Evolutionary conservation across 2,113 vertebrate species (phyloP), one percentile per base, ranked within the genome.

Genomic region (Tachysurus vachellii): DNA sequence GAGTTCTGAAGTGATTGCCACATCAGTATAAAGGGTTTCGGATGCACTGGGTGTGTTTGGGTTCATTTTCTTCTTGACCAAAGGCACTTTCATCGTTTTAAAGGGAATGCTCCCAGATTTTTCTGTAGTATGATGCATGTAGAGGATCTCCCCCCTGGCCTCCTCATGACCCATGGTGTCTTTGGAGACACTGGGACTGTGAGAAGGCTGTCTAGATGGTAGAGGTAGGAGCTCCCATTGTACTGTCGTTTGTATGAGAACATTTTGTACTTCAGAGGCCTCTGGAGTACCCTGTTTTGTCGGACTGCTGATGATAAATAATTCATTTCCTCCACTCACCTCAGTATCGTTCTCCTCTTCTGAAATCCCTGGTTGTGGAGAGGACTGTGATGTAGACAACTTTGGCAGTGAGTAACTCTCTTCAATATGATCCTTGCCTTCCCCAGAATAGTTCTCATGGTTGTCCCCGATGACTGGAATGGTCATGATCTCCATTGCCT

Each of bases 371-470:
- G 53, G 83, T 70, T 83, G 80, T 76, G 66, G 19, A 19, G 66
- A 57, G 56, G 85, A 57, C 17, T 36, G 82, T 8, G 80, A 44
- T 26, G 57, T 14, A 44, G 83, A n/a, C 47, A 82, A 75, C 71
- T 88, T 70, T 23, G 89, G 85, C 77, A 90, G 73, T 19, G 90
- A 76, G 76, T 86, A 53, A 53, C 47, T 82, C 23, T 89, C 93
- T 61, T 89, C 90, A 0, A 93, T 92, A 71, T 90, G 90, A 66
- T 95, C 93, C 28, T 88, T 94, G 11, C 94, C 95, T 79, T 94
- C 95, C 1, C 95, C 95, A 0, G 95, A 96, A 81, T 93, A 96
- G 89, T 95, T 94, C 71, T 95, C 95, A 0, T 86, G 89, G 91
- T 89, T 92, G 76, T 95, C 94, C 73, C 87, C 84, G 0, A 88